Percentiles rank a stretch among this genome's conserved stretches.
Evolutionary conservation across 2,797 vertebrate genomes (phyloP).

Genomic region (Adelosebastes latens): DNA sequence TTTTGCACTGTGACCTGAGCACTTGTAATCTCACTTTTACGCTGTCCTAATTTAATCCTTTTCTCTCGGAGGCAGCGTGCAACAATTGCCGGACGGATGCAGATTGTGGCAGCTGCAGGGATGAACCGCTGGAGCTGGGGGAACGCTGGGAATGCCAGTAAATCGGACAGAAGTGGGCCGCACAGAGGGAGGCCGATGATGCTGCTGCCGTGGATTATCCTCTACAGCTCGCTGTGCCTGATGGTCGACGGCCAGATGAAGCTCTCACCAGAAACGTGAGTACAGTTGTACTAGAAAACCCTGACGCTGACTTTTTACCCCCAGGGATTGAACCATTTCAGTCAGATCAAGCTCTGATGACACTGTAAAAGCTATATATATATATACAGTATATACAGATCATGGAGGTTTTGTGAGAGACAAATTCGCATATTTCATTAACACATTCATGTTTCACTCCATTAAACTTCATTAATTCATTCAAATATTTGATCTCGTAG

Average conservation of each 20-base stretch:
- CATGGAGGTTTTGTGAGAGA: not conserved
- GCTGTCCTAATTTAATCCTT: constrained; percentile 34
- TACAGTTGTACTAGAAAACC: constrained; percentile 22
- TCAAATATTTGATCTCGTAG: not conserved
- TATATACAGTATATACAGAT: not conserved
- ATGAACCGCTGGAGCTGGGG: constrained; percentile 56
- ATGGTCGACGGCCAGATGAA: constrained; percentile 83
- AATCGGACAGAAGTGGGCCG: constrained; percentile 57
- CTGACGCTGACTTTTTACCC: not conserved
- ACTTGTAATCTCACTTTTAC: constrained; percentile 23
- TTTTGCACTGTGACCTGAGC: constrained; percentile 27
- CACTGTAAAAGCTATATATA: not conserved
- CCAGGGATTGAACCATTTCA: not conserved
- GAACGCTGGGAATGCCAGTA: constrained; percentile 48
- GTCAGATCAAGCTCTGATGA: not conserved
- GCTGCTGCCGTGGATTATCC: constrained; percentile 81
- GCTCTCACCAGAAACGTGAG: constrained; percentile 94
- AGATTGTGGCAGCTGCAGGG: constrained; percentile 57
- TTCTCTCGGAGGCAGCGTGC: constrained; percentile 36
- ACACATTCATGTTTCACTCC: not conserved
- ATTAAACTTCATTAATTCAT: not conserved
- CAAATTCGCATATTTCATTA: not conserved
- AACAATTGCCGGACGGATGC: constrained; percentile 47
- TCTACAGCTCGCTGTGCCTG: constrained; percentile 74
- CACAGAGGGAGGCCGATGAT: constrained; percentile 54